phyloP scores from a whole-genome alignment of 2,797 vertebrate genomes.

The Ara ararauna region DNA sequence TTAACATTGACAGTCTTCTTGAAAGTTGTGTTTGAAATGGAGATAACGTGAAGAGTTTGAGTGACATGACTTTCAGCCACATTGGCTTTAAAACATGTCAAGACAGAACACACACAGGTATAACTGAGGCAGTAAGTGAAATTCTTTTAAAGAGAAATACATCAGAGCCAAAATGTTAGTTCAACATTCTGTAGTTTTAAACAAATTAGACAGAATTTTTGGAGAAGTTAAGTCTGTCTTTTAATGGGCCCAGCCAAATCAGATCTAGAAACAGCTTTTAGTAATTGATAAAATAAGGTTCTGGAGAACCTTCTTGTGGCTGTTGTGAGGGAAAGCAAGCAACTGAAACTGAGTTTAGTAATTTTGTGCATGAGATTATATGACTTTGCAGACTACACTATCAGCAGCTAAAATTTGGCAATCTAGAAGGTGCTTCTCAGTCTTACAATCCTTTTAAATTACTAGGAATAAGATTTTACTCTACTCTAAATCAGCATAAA shows the following conservation, averaged over 20 bases:
- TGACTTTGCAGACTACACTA: background rate
- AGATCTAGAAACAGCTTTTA: background rate
- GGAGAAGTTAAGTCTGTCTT: background rate
- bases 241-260: background rate
- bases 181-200: background rate
- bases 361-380: background rate
- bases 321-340: background rate
- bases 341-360: background rate
- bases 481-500: background rate
- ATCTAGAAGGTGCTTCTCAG: background rate
- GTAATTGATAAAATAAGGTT: background rate
- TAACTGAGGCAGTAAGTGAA: background rate
- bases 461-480: background rate
- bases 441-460: background rate
- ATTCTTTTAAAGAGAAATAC: background rate
- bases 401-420: background rate
- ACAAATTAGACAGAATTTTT: background rate
- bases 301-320: background rate
- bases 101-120: background rate
- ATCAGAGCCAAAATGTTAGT: background rate
- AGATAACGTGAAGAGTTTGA: background rate
- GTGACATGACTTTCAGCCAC: background rate
- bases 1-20: background rate
- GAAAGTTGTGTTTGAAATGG: conserved; percentile 10
- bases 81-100: background rate